Evolutionary conservation across 2,113 vertebrate species (phyloP).

Genomic region (Catharus minimus): DNA sequence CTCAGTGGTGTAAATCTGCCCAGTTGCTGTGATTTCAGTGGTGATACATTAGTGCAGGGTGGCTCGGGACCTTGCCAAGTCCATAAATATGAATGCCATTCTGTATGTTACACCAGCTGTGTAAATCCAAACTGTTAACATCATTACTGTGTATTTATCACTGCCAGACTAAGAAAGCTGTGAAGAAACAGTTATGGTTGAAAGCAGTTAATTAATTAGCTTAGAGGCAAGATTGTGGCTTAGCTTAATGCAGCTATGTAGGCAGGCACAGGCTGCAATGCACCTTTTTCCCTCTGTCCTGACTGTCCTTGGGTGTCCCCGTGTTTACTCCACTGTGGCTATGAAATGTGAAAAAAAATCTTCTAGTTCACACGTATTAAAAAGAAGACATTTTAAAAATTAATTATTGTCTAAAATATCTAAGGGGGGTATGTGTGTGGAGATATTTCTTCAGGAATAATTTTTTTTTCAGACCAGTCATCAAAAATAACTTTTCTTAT

Average conservation of each 20-base stretch:
- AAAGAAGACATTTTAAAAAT: background rate
- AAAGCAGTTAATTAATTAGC: conserved; percentile 60
- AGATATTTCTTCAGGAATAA: background rate
- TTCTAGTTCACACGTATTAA: background rate
- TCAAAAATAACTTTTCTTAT: background rate
- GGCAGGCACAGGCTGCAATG: background rate
- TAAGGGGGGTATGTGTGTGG: rapidly evolving
- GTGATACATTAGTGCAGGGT: background rate
- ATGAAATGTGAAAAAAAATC: background rate
- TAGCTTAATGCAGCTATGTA: background rate
- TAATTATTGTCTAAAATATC: background rate
- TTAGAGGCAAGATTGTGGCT: conserved; percentile 33
- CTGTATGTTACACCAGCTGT: conserved; percentile 9
- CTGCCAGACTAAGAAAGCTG: conserved; percentile 47
- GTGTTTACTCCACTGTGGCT: background rate
- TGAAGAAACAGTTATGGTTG: conserved; percentile 52
- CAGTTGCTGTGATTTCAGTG: background rate
- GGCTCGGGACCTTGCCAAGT: background rate
- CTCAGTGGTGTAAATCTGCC: background rate
- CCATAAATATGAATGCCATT: conserved; percentile 24
- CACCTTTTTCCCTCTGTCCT: background rate
- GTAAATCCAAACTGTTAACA: conserved; percentile 41
- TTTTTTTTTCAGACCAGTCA: background rate
- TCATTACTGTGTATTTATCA: conserved; percentile 43
- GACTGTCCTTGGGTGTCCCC: background rate